Base-by-base conservation (phyloP, 2,113 vertebrate species). In the Rhabdomys dilectus region DNA sequence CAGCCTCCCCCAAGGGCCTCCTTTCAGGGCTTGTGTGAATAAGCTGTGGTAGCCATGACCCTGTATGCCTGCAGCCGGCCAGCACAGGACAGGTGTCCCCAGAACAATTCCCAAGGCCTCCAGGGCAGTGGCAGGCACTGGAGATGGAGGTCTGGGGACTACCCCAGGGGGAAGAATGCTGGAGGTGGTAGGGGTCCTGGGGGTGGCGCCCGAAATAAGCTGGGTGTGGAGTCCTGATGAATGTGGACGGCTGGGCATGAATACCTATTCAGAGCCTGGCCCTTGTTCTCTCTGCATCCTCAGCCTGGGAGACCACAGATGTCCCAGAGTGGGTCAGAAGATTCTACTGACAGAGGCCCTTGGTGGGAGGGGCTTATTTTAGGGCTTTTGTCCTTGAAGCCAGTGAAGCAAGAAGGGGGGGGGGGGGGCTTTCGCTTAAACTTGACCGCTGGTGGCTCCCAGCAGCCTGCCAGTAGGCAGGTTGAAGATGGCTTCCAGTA, bases 21-120 rank as follows among this genome's bases (percentile, higher is more conserved):
- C 94, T 86, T 91, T 89, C 95, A 93, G 91, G 86, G 86, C 70
- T 51, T 34, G 0, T 66, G 96, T 93, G 94, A 97, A 94, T 51
- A 56, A 31, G 76, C n/a, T 48, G 17, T 15, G 4, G 89, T 77
- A 0, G 39, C 3, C 19, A 0, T 75, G 96, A 93, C 87, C 75
- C 92, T 4, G 0, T 11, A 56, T 26, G 62, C 53, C 78, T 26
- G 1, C 7, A 24, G 88, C 88, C 26, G 0, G 92, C 93, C 17
- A 4, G 58, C 73, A 34, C n/a, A 0, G 94, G 82, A n/a, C 92
- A 82, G 95, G 92, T 76, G 97, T 91, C 73, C 34, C 15, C 12
- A 7, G 53, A 51, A 86, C 82, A 86, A 93, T 86, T 53, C 91
- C 85, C 17, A 64, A 21, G 53, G 88, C 26, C 42, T 53, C 68